Percentiles rank a stretch among this genome's conserved stretches.
These are phyloP conservation scores for Asobara japonica DNA, from an alignment of 1,140 invertebrate species.

Conservation along the genomic window DNA sequence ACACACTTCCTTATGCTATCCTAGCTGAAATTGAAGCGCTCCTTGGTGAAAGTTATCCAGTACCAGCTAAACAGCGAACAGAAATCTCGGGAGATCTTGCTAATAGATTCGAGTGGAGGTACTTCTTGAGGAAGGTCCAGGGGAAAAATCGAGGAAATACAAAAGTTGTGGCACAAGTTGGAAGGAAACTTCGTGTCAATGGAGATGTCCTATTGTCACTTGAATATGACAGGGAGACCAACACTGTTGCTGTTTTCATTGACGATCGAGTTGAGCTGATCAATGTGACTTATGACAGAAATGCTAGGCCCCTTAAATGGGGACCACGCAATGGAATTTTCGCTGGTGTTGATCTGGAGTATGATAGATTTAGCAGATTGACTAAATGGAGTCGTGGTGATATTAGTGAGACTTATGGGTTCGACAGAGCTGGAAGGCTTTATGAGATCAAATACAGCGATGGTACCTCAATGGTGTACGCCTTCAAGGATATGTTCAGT, in stretches of 20 bases:
- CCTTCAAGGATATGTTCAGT: constrained; percentile 89
- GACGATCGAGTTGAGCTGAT: constrained; percentile 89
- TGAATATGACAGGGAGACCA: constrained; percentile 90
- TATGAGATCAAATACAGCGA: constrained; percentile 90
- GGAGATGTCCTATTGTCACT: constrained; percentile 91
- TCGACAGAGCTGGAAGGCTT: constrained; percentile 86
- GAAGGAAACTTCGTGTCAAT: constrained; percentile 85
- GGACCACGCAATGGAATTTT: constrained; percentile 86
- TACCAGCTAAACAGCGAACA: constrained; percentile 88
- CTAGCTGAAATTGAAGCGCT: constrained; percentile 84
- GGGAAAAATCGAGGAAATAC: constrained; percentile 72
- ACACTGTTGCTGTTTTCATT: constrained; percentile 89
- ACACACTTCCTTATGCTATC: constrained; percentile 86
- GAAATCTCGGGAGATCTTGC: constrained; percentile 90
- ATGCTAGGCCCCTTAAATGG: constrained; percentile 90
- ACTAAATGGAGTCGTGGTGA: constrained; percentile 93
- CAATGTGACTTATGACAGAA: constrained; percentile 91
- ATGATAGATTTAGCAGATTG: constrained; percentile 90
- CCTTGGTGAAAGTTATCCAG: constrained; percentile 87
- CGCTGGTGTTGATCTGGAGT: constrained; percentile 89
- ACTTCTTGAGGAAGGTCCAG: constrained; percentile 79
- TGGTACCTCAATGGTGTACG: constrained; percentile 85
- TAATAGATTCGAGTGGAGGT: constrained; percentile 95
- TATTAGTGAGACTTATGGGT: constrained; percentile 86
- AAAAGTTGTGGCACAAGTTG: constrained; percentile 82